Percentiles rank a stretch among this genome's conserved stretches.
phyloP scores from a whole-genome alignment of 2,797 vertebrate genomes.

The Sebastes oblongus region DNA sequence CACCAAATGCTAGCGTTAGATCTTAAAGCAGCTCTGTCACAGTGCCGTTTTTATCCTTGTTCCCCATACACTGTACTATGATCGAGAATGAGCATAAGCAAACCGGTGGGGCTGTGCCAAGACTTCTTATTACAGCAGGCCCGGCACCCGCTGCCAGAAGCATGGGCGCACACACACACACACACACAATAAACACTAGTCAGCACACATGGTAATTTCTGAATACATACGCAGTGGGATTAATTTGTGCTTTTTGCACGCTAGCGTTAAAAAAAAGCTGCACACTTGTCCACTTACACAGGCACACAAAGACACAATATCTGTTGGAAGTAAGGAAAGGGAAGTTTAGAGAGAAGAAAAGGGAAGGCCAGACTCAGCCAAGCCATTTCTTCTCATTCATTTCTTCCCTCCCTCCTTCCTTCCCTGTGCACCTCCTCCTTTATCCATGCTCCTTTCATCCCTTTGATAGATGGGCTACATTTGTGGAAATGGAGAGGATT shows the following conservation, averaged over 20 bases:
- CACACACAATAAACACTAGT: conserved; percentile 34
- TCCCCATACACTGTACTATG: conserved; percentile 54
- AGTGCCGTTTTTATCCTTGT: conserved; percentile 46
- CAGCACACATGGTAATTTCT: conserved; percentile 54
- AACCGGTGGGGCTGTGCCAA: conserved; percentile 66
- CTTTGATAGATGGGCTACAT: conserved; percentile 75
- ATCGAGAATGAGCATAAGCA: conserved; percentile 65
- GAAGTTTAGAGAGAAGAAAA: conserved; percentile 39
- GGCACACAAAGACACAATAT: conserved; percentile 40
- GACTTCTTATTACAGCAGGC: conserved; percentile 65
- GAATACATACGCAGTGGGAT: conserved; percentile 63
- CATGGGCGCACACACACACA: conserved; percentile 6
- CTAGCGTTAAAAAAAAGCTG: conserved; percentile 42
- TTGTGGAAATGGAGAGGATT: conserved; percentile 72
- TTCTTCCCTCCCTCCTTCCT: conserved; percentile 52
- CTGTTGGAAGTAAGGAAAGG: conserved; percentile 37
- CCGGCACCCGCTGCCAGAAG: conserved; percentile 50
- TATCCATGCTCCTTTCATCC: conserved; percentile 57
- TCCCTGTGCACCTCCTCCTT: conserved; percentile 46
- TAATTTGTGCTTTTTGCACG: conserved; percentile 70
- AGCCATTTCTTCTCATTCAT: conserved; percentile 49
- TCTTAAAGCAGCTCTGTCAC: conserved; percentile 48
- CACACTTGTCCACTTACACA: conserved; percentile 58
- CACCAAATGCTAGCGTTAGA: conserved; percentile 44
- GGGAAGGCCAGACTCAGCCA: conserved; percentile 29